A percentile compares a stretch with the other conserved stretches of the same genome.
Evolutionary conservation across 2,797 vertebrate genomes (phyloP).

Genomic region (Enteromius treurensis): DNA sequence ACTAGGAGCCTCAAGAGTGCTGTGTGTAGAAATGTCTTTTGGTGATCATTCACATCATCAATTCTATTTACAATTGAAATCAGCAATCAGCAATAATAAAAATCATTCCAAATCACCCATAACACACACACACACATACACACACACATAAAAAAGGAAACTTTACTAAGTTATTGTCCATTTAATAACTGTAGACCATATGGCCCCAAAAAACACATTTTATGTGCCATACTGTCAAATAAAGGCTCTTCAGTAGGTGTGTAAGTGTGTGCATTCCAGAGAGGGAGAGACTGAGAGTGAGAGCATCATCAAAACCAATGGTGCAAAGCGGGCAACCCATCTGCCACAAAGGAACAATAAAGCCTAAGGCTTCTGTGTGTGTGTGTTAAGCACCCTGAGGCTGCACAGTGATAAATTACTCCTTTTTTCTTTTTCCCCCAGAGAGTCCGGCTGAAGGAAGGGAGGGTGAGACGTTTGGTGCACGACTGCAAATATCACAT

Average conservation of each 20-base stretch:
- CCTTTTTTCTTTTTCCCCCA: constrained; percentile 44
- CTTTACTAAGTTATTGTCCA: constrained; percentile 20
- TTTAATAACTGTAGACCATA: constrained; percentile 31
- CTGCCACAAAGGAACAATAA: constrained; percentile 63
- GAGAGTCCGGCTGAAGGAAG: constrained; percentile 34
- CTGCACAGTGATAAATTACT: constrained; percentile 61
- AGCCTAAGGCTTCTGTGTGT: constrained; percentile 49
- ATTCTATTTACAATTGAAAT: constrained; percentile 16
- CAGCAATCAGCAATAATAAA: constrained; percentile 7
- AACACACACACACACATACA: constrained; percentile 17
- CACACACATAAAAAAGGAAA: not conserved
- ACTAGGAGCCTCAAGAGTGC: constrained; percentile 14
- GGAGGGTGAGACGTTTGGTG: constrained; percentile 45
- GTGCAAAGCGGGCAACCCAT: constrained; percentile 58
- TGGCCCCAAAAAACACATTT: constrained; percentile 30
- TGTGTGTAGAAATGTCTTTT: constrained; percentile 9
- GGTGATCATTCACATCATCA: constrained; percentile 14
- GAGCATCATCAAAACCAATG: constrained; percentile 57
- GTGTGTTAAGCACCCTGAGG: constrained; percentile 53
- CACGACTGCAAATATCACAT: constrained; percentile 44
- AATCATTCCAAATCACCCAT: constrained; percentile 35
- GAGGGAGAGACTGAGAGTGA: constrained; percentile 34
- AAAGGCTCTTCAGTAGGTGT: constrained; percentile 49
- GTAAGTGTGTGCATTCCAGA: constrained; percentile 18
- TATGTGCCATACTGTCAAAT: constrained; percentile 24